These are phyloP conservation scores for Stichodactyla helianthus DNA, from an alignment of 64 coral and sea anemone species.

Conservation along the genomic window DNA sequence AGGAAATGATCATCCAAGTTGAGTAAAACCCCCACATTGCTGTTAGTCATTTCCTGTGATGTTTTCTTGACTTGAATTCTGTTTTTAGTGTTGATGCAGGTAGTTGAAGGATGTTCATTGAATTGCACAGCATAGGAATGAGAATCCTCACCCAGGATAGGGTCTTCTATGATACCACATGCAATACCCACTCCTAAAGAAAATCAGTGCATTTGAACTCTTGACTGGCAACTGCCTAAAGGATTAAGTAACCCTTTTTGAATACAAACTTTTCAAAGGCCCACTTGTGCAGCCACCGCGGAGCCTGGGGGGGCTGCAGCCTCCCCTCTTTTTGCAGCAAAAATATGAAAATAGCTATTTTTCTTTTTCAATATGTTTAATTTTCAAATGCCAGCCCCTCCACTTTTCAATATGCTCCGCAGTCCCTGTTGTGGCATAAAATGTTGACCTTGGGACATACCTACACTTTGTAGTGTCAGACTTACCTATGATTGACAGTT, in stretches of 20 bases:
- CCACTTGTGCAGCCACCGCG: too few relatives aligned
- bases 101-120: conserved; percentile 68
- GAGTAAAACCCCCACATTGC: conserved; percentile 72
- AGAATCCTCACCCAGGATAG: conserved; percentile 73
- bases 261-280: too few relatives aligned
- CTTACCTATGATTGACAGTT: conserved; percentile 80
- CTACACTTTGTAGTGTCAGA: too few relatives aligned
- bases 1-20: conserved; percentile 77
- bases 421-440: too few relatives aligned
- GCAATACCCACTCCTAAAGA: conserved; percentile 70
- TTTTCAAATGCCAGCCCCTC: too few relatives aligned
- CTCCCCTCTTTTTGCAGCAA: too few relatives aligned
- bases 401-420: too few relatives aligned
- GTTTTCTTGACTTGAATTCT: conserved; percentile 71
- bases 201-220: background rate
- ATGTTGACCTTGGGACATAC: too few relatives aligned
- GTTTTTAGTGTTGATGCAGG: conserved; percentile 79
- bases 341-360: too few relatives aligned
- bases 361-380: too few relatives aligned
- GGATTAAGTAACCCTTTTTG: background rate
- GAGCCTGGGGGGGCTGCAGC: too few relatives aligned
- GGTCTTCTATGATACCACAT: conserved; percentile 62
- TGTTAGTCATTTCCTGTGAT: conserved; percentile 49
- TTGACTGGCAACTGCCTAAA: background rate
- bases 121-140: conserved; percentile 79